Conservation (phyloP, 2,797 vertebrate genomes). For the Enteromius mattozi region DNA sequence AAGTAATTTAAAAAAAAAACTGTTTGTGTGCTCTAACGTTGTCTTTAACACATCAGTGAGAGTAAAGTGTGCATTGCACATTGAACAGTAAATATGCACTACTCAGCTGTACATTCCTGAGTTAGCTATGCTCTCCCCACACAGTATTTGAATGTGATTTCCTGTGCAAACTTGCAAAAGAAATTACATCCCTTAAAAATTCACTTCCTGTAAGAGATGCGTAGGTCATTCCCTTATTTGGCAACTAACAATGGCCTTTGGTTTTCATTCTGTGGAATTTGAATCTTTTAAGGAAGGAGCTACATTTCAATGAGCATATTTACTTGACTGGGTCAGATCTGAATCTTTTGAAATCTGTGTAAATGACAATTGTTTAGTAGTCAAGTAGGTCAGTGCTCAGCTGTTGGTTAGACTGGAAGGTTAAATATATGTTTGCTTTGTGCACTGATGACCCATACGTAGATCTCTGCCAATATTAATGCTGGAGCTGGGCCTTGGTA, state of each 20-base stretch:
- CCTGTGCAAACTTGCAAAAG: slow-evolving; percentile 64
- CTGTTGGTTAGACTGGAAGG: background rate
- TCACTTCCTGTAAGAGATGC: slow-evolving; percentile 65
- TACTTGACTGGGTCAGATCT: background rate
- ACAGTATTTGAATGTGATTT: slow-evolving; percentile 60
- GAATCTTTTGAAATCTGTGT: slow-evolving; percentile 14
- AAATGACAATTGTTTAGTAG: background rate
- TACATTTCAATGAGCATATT: slow-evolving; percentile 23
- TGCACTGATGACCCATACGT: slow-evolving; percentile 46
- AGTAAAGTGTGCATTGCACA: slow-evolving; percentile 5
- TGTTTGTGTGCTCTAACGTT: slow-evolving; percentile 47
- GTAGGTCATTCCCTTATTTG: slow-evolving; percentile 68
- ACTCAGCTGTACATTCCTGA: slow-evolving; percentile 55
- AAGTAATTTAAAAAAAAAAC: slow-evolving; percentile 23
- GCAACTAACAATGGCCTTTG: slow-evolving; percentile 55
- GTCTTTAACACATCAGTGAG: slow-evolving; percentile 55
- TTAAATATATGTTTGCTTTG: slow-evolving; percentile 7
- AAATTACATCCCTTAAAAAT: slow-evolving; percentile 60
- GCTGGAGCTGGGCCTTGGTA: slow-evolving; percentile 35
- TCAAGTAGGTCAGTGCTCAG: background rate
- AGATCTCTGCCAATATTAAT: slow-evolving; percentile 49
- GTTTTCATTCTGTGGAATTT: slow-evolving; percentile 46
- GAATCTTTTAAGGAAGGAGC: slow-evolving; percentile 29
- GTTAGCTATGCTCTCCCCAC: slow-evolving; percentile 32
- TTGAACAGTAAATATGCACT: slow-evolving; percentile 35